Percentiles rank a stretch among this genome's conserved stretches.
Conservation (phyloP, 1,140 invertebrate species). For the Drosophila azteca region DNA sequence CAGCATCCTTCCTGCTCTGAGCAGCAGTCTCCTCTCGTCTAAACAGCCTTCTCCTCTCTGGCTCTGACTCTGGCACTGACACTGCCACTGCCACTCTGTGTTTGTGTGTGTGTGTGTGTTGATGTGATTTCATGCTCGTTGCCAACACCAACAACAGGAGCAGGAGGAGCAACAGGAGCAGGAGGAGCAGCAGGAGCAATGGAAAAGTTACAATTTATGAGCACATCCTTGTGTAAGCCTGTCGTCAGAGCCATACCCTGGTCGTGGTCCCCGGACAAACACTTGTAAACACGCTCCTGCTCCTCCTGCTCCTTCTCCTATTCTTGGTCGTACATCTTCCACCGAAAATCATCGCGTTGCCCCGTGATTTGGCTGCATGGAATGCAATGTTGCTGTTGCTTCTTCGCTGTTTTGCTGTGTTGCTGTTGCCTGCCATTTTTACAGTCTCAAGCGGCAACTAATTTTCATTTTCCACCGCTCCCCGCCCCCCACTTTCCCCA, state of each 20-base stretch:
- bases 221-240: slow-evolving; percentile 61
- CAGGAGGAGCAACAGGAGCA: slow-evolving; percentile 46
- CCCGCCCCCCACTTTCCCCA: background rate
- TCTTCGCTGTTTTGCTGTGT: no score
- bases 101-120: slow-evolving; percentile 48
- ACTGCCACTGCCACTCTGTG: background rate
- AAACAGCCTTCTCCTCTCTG: background rate
- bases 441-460: slow-evolving; percentile 68
- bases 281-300: slow-evolving; percentile 47
- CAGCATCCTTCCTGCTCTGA: slow-evolving; percentile 2
- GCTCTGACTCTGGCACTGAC: background rate
- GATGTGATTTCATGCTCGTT: slow-evolving; percentile 79
- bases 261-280: slow-evolving; percentile 36
- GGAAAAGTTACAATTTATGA: slow-evolving; percentile 74
- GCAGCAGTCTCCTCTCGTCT: background rate
- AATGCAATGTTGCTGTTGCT: slow-evolving; percentile 53
- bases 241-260: slow-evolving; percentile 7
- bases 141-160: slow-evolving; percentile 58
- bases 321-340: slow-evolving; percentile 44
- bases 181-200: slow-evolving; percentile 38
- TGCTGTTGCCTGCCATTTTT: slow-evolving; percentile 44
- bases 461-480: slow-evolving; percentile 42
- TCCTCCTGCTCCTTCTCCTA: slow-evolving; percentile 43
- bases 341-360: slow-evolving; percentile 32
- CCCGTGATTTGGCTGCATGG: slow-evolving; percentile 43